Base-by-base conservation (phyloP, 2,797 vertebrate genomes). In the Neostethus bicornis region DNA sequence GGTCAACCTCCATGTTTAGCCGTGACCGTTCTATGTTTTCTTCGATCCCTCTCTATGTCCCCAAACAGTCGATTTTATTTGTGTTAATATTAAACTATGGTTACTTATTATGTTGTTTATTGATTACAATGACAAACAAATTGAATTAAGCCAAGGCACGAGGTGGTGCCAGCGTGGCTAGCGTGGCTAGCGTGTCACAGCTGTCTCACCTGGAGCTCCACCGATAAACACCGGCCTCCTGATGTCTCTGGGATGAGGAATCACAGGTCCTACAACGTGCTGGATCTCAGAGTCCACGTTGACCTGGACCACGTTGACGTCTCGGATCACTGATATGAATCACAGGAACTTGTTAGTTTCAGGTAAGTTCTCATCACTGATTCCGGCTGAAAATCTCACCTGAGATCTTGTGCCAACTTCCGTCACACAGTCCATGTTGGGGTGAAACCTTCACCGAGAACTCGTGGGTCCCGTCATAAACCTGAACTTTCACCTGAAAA, bases 221-320 rank as follows among this genome's bases (percentile, higher is more conserved):
- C 97, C 97, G 57, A 98, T 90, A 82, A 96, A 97, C 41, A 98
- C 91, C 0, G 94, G 93, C 31, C 92, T 91, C 52, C 72, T 93
- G 59, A 83, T 85, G 35, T 91, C 90, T 17, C 50, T 73, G 65
- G 90, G 60, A 28, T 65, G 87, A 54, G 88, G 84, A 66, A 90
- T 92, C 52, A 94, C 65, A 0, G 93, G 92, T 43, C 93, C 95
- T 50, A 95, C 92, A 6, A 95, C 93, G 13, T 94, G 94, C 71
- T 91, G 94, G 63, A 96, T 93, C 84, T 96, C 94, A 28, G 94
- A 96, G 75, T 98, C 95, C 45, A 98, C 95, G 14, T 96, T 93
- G 79, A 99, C 75, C 81, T 96, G 95, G 55, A 98, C 90, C 31
- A 94, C 91, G 2, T 93, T 95, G 29, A 88, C 86, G 3, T 96